Percentiles rank a stretch among this genome's conserved stretches.
phyloP scores from a whole-genome alignment of 23 tunicate genomes.

The Diplosoma virens region DNA sequence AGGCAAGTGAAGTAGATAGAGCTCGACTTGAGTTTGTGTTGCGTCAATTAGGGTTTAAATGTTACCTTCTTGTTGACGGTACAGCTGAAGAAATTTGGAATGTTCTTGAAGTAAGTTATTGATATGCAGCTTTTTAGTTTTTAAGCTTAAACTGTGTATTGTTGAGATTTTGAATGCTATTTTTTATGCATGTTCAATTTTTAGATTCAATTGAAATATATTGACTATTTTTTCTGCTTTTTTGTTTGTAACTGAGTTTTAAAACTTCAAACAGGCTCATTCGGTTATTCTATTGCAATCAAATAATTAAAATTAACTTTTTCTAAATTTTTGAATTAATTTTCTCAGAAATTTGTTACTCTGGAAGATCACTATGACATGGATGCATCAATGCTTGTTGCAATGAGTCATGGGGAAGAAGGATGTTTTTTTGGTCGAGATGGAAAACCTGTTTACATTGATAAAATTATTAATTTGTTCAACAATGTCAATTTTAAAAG shows the following conservation, averaged over 20 bases:
- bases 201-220: too few relatives aligned
- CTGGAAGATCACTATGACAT: constrained; percentile 37
- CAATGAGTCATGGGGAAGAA: constrained; percentile 83
- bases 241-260: too few relatives aligned
- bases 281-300: too few relatives aligned
- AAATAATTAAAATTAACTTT: too few relatives aligned
- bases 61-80: constrained; percentile 44
- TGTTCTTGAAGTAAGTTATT: constrained; percentile 38
- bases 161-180: too few relatives aligned
- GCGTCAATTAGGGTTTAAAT: constrained; percentile 48
- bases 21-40: constrained; percentile 56
- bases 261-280: too few relatives aligned
- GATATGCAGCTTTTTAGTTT: too few relatives aligned
- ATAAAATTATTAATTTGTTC: constrained; percentile 42
- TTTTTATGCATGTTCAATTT: too few relatives aligned
- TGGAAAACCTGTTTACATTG: constrained; percentile 49
- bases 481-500: constrained; percentile 67
- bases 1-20: constrained; percentile 70
- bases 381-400: constrained; percentile 42
- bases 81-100: constrained; percentile 57
- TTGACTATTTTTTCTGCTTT: too few relatives aligned
- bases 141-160: too few relatives aligned
- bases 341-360: constrained; percentile 55
- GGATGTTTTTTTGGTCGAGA: constrained; percentile 71
- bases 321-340: too few relatives aligned